Conservation (phyloP, 23 tunicate genomes). For the Trididemnum clinides region DNA sequence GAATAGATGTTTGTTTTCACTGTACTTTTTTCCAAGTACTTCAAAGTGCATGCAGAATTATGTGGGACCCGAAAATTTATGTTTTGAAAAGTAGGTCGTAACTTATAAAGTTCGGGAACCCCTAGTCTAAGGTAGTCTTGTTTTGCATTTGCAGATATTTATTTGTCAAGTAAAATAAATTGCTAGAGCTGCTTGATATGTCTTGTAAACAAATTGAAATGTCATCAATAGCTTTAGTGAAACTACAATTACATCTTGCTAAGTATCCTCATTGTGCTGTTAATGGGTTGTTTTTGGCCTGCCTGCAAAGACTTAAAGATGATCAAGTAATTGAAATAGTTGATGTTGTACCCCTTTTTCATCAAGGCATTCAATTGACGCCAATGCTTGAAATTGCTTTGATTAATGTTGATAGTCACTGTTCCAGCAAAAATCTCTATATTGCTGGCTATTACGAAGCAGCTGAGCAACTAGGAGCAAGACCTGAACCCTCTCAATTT, state of each 20-base stretch:
- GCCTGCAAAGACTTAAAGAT: conserved; percentile 44
- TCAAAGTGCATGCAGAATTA: too few species aligned
- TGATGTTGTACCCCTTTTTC: conserved; percentile 87
- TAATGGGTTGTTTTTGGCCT: conserved; percentile 85
- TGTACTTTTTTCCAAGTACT: too few species aligned
- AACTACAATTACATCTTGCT: conserved; percentile 86
- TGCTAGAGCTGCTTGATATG: too few species aligned
- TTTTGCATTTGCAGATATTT: too few species aligned
- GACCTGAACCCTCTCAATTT: conserved; percentile 47
- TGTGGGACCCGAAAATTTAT: too few species aligned
- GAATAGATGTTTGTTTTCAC: too few species aligned
- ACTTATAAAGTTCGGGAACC: too few species aligned
- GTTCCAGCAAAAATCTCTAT: conserved; percentile 43
- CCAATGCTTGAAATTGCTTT: conserved; percentile 96
- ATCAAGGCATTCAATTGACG: conserved; percentile 75
- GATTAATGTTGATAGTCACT: conserved; percentile 70
- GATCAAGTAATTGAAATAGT: conserved; percentile 53
- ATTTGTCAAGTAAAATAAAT: too few species aligned
- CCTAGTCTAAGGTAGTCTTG: too few species aligned
- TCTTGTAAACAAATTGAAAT: conserved; percentile 59
- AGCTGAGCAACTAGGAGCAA: conserved; percentile 39
- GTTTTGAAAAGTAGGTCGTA: too few species aligned
- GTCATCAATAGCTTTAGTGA: conserved; percentile 60
- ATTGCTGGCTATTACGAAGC: conserved; percentile 97
- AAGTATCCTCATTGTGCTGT: conserved; percentile 97